phyloP scores from a whole-genome alignment of 1,140 invertebrate species.

The Drosophila cardini region DNA sequence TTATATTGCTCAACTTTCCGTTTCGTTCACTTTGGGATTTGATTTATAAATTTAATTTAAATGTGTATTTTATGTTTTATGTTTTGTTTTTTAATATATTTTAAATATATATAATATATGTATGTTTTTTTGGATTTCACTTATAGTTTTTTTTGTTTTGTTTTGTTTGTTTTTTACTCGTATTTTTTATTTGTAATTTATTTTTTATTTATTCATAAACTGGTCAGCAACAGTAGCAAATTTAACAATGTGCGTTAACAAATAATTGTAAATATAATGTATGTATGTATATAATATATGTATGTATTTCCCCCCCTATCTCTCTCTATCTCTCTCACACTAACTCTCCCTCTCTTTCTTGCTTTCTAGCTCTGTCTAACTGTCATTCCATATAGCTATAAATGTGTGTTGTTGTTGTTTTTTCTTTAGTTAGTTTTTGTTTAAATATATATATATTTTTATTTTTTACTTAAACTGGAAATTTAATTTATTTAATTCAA shows the following conservation, averaged over 20 bases:
- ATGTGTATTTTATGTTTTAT: constrained; percentile 52
- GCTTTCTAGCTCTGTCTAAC: too few relatives aligned
- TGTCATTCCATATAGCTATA: constrained; percentile 12
- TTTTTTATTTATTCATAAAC: constrained; percentile 77
- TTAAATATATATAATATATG: constrained; percentile 83
- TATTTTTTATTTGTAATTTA: constrained; percentile 24
- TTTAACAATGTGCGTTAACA: constrained; percentile 85
- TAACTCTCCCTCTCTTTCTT: neutral
- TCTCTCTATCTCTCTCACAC: constrained; percentile 25
- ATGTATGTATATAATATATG: constrained; percentile 61
- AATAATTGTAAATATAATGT: constrained; percentile 85
- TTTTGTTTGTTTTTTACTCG: constrained; percentile 42
- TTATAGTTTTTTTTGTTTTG: constrained; percentile 61
- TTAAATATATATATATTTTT: constrained; percentile 22
- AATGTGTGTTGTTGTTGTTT: constrained; percentile 25
- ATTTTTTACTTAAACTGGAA: constrained; percentile 54
- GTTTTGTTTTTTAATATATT: constrained; percentile 68
- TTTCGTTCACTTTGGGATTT: constrained; percentile 59
- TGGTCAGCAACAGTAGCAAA: constrained; percentile 85
- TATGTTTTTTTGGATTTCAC: constrained; percentile 75
- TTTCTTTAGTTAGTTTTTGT: constrained; percentile 25
- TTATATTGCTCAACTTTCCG: constrained; percentile 52
- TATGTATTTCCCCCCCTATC: constrained; percentile 44
- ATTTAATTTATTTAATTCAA: constrained; percentile 59
- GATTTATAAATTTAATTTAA: constrained; percentile 80